A percentile compares a stretch with the other conserved stretches of the same genome.
Conservation (phyloP, 2,888 invertebrate genomes). For the Chrysina gloriosa region DNA sequence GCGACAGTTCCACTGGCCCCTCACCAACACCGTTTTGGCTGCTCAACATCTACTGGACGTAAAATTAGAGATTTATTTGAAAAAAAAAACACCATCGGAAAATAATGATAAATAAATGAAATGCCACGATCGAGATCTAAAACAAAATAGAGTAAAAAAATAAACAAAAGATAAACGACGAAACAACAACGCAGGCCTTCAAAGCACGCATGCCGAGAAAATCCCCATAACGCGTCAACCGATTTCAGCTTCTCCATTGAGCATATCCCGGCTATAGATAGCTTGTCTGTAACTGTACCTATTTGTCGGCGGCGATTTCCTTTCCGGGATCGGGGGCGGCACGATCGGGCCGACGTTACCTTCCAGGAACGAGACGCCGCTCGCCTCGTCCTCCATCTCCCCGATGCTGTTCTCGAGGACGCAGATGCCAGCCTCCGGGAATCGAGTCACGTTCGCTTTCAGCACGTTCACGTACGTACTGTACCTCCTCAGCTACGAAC, state of each 20-base stretch:
- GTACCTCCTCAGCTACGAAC: constrained; percentile 81
- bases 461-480: constrained; percentile 84
- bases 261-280: constrained; percentile 73
- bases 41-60: too few species aligned
- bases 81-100: too few species aligned
- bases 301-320: constrained; percentile 69
- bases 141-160: neutral
- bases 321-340: constrained; percentile 72
- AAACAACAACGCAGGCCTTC: constrained; percentile 44
- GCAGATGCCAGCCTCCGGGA: constrained; percentile 69
- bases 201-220: constrained; percentile 86
- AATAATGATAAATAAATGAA: constrained; percentile 13
- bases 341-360: constrained; percentile 60
- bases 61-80: too few species aligned
- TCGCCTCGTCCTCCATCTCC: constrained; percentile 68
- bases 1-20: constrained; percentile 2
- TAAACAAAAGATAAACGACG: neutral
- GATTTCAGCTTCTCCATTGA: constrained; percentile 72
- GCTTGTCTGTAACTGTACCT: constrained; percentile 79
- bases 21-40: too few species aligned
- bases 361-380: constrained; percentile 54
- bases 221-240: constrained; percentile 86
- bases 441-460: constrained; percentile 74
- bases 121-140: constrained; percentile 12
- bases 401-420: constrained; percentile 71